Conservation (phyloP, 2,888 invertebrate species). For the Rhogogaster chlorosoma region DNA sequence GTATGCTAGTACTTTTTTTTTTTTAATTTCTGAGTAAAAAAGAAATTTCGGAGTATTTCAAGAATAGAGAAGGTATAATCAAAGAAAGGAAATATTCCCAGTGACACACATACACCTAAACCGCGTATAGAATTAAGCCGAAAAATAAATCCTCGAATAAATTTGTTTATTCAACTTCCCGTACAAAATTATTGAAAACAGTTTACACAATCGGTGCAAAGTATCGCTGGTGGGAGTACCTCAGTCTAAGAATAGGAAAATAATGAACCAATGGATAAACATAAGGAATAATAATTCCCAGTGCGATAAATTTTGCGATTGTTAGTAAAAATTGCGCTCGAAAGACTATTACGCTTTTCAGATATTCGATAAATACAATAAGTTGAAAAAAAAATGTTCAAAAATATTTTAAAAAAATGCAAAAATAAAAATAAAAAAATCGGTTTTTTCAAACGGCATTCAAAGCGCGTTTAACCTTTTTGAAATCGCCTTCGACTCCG, state of each 20-base stretch:
- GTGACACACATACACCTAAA: background rate
- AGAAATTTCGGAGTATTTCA: background rate
- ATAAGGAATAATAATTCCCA: background rate
- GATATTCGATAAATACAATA: background rate
- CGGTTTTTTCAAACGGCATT: constrained; percentile 1
- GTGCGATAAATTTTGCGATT: no score
- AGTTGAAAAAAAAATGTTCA: background rate
- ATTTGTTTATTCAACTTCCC: constrained; percentile 26
- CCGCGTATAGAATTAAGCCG: background rate
- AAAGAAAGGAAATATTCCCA: background rate
- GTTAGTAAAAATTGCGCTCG: no score
- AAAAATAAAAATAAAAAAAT: background rate
- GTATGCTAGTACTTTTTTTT: no score
- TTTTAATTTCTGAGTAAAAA: background rate
- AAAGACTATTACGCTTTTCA: background rate
- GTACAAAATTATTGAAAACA: constrained; percentile 2
- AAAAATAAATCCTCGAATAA: constrained; percentile 5
- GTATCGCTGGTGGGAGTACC: background rate
- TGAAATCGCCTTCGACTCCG: background rate
- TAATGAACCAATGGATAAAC: background rate
- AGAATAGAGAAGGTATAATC: background rate
- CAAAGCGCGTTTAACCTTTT: constrained; percentile 35
- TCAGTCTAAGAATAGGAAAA: background rate
- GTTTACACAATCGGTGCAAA: background rate
- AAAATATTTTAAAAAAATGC: background rate